Base-by-base conservation (phyloP, 2,888 invertebrate species). In the Diadegma fenestrale region DNA sequence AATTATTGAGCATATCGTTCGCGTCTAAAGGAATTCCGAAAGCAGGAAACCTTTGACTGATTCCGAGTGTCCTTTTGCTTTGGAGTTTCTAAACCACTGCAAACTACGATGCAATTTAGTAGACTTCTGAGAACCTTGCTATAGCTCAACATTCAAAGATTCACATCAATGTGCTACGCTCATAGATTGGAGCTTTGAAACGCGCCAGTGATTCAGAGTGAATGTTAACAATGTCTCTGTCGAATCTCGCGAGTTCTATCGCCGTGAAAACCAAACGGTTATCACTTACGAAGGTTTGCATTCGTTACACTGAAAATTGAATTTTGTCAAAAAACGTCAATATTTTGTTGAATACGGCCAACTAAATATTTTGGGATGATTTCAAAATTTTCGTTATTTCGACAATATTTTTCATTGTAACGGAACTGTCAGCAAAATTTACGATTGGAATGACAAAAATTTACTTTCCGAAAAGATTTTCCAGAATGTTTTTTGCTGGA, bases 71-170 rank as follows among this genome's bases (percentile, higher is more conserved):
- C 51, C 7, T 72, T 22, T 19, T n/a, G 7, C 19, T 58, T 61
- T 17, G 19, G 41, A 30, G 30, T 51, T 63, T 14, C n/a, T 30
- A 43, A 76, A 63, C 1, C 22, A 41, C 17, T 30, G 19, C 30
- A 69, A n/a, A 64, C 37, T 37, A 12, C 48, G 61, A 68, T 61
- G 61, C 75, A 48, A 75, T 81, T 75, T 22, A n/a, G 43, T 17
- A 14, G 45, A 48, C 26, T 75, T 19, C 48, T 61, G 33, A 2
- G 41, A 51, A 45, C 8, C 14, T 45, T 54, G 26, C 30, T 8
- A 43, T 12, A 6, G 30, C 33, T 14, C 19, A n/a, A 48, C 37
- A 26, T 48, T 75, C 75, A 75, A 75, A 64, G 63, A 75, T 64
- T 45, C 19, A n/a, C 37, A 22, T 73, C 54, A 54, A 8, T 37